Evolutionary conservation across 2,797 vertebrate species (phyloP), one percentile per base, ranked within the genome.

Genomic region (Fistularia tabacaria): DNA sequence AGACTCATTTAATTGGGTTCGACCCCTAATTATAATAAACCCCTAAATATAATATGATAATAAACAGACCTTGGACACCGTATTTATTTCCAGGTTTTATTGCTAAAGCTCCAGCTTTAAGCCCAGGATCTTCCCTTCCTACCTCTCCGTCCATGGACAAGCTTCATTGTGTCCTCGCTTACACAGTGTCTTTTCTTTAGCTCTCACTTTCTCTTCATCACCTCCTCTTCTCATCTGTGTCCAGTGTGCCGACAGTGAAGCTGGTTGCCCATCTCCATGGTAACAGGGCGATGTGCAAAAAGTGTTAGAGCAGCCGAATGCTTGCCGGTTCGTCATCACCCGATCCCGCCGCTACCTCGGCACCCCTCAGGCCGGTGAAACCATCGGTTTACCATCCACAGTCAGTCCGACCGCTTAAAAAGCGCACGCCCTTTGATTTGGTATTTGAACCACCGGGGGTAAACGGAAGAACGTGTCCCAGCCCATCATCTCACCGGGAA

Each of bases 241-340:
- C 75, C 79, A 66, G 54, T 49, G 59, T 53, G 60, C 59, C 71
- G 55, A 69, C 51, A 45, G 54, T 42, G 51, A 44, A 69, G 75
- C 69, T 10, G 55, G 59, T 68, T 73, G 62, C 46, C 57, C 55
- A 49, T 87, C 71, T 73, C 85, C 81, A 86, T 87, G 74, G 87
- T 74, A 87, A 89, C 87, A 62, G 77, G 62, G 56, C 62, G 66
- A 77, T 80, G 77, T 82, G 82, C 72, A 83, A 83, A 73, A 36
- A 58, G 67, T 11, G 60, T 64, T 3, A 3, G 48, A 42, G 57
- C 15, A 49, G 69, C 57, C 66, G 56, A 82, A 76, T 42, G 60
- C 78, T 81, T 69, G 38, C 74, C 72, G 76, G 79, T 84, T 61
- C 62, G 25, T 25, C 25, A 39, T 14, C 5, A 38, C 67, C 64